Conservation (phyloP, 2,888 invertebrate genomes). For the Polydrusus cervinus region DNA sequence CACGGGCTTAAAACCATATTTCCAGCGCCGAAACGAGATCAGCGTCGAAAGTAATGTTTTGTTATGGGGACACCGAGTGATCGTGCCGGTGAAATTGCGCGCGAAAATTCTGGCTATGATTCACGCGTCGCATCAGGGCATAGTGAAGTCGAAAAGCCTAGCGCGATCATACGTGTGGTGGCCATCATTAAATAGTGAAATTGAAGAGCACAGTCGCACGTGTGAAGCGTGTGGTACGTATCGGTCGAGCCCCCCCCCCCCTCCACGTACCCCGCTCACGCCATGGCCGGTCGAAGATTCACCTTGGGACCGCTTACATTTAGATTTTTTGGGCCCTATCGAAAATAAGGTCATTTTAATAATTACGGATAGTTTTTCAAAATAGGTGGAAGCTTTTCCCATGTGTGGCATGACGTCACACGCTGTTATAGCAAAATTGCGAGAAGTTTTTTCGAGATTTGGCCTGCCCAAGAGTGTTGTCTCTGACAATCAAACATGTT, state of each 20-base stretch:
- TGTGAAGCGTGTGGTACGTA: constrained; percentile 30
- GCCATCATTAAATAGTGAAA: constrained; percentile 45
- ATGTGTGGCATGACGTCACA: constrained; percentile 53
- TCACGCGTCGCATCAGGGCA: constrained; percentile 52
- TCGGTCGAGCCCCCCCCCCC: too few species aligned
- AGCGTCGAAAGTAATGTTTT: constrained; percentile 30
- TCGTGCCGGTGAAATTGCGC: constrained; percentile 25
- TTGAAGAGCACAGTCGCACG: constrained; percentile 32
- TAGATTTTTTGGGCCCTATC: constrained; percentile 30
- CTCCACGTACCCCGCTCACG: too few species aligned
- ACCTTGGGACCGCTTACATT: constrained; percentile 35
- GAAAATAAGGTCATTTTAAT: constrained; percentile 30
- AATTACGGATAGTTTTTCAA: constrained; percentile 55
- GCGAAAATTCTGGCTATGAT: constrained; percentile 38
- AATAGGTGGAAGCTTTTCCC: constrained; percentile 57
- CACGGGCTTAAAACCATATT: constrained; percentile 25
- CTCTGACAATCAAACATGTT: constrained; percentile 57
- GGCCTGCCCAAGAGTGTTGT: constrained; percentile 55
- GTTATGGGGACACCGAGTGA: constrained; percentile 24
- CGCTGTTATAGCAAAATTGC: constrained; percentile 31
- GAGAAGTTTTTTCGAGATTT: constrained; percentile 55
- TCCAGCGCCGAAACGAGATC: constrained; percentile 23
- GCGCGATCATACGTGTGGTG: constrained; percentile 50
- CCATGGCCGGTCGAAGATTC: constrained; percentile 5
- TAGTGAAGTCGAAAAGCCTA: constrained; percentile 50